Percentiles rank a stretch among this genome's conserved stretches.
Conservation (phyloP, 2,888 invertebrate species). For the Apodemia duryi region DNA sequence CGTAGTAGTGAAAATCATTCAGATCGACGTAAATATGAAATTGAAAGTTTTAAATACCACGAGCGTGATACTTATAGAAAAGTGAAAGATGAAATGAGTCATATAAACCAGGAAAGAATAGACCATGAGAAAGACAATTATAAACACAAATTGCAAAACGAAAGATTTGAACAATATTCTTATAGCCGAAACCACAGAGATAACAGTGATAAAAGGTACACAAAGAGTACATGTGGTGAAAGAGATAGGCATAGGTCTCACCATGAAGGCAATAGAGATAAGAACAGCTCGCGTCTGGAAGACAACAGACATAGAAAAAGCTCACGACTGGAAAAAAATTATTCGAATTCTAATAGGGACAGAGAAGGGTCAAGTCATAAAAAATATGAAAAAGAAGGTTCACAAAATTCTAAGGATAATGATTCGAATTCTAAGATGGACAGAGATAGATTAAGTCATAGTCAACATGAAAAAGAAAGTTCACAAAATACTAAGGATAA, state of each 20-base stretch:
- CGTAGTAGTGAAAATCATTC: not conserved
- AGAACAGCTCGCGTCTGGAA: not conserved
- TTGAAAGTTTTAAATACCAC: not conserved
- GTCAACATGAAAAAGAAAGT: not conserved
- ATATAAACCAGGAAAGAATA: not conserved
- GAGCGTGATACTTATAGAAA: not conserved
- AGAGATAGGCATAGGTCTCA: constrained; percentile 20
- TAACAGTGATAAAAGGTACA: not conserved
- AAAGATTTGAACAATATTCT: not conserved
- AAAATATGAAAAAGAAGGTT: not conserved
- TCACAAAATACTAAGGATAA: constrained; percentile 7
- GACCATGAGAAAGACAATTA: not conserved
- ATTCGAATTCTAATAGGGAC: not conserved
- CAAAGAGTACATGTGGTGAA: constrained; percentile 17
- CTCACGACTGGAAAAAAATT: not conserved
- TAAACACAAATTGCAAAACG: not conserved
- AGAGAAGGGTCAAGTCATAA: not conserved
- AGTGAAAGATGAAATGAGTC: not conserved
- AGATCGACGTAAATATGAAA: not conserved
- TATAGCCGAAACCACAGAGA: not conserved
- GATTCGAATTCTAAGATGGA: not conserved
- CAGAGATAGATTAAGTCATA: not conserved
- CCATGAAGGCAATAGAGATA: constrained; percentile 15
- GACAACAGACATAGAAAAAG: constrained; percentile 9
- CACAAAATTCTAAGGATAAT: too few relatives aligned